Base-by-base conservation (phyloP, 2,888 invertebrate genomes). In the Spatulosminthurus flaviceps region DNA sequence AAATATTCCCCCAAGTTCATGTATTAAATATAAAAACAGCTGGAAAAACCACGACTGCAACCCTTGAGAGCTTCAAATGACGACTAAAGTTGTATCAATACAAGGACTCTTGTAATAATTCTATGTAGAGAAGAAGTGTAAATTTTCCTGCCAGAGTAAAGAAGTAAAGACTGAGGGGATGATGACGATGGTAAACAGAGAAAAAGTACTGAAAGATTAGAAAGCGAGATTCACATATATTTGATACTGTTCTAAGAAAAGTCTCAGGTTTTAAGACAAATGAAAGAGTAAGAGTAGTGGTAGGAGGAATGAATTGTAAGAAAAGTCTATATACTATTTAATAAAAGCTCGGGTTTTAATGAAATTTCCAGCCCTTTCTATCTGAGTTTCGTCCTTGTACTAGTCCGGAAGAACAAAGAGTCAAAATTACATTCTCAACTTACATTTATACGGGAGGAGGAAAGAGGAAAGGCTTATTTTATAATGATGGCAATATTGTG, bases 171-270 rank as follows among this genome's bases (percentile, higher is more conserved):
- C 51, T 51, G 51, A 13, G 51, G 16, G 51, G n/a, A 34, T 19
- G 51, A 51, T 51, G 19, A 51, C 2, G 64, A 64, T 64, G 64
- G 64, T 64, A 11, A 64, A 24, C 16, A 64, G 64, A 64, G 64
- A 24, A 64, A 26, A 64, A 64, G n/a, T 5, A 22, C 21, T 64
- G n/a, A 2, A 61, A n/a, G 26, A 64, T 64, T 64, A 64, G 64
- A 64, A 64, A 64, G 64, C 64, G n/a, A 13, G 16, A 19, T 51
- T 51, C 51, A 51, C 2, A 51, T 51, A 11, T 51, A 51, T 51
- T 2, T 11, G 51, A 51, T 34, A 34, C 4, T 34, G 34, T 34
- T 9, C 34, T 9, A 34, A n/a, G n/a, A n/a, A n/a, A n/a, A n/a
- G n/a, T n/a, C n/a, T n/a, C n/a, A n/a, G n/a, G n/a, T n/a, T n/a